phyloP scores from a whole-genome alignment of 2,888 invertebrate species.

The Tiphia femorata region DNA sequence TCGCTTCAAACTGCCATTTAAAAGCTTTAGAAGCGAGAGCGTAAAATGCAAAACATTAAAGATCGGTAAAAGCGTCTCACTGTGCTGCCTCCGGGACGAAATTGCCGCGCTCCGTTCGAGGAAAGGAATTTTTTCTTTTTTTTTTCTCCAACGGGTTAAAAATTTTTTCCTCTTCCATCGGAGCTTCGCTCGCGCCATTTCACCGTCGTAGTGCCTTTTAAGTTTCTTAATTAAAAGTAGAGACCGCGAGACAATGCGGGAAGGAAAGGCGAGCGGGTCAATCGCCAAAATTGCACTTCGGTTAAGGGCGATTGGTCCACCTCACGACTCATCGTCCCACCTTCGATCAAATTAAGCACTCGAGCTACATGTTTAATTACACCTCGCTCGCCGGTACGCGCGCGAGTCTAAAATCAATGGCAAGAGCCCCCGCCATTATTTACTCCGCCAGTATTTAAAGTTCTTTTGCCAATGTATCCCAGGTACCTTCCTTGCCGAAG shows the following conservation, averaged over 20 bases:
- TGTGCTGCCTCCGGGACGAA: no score
- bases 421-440: no score
- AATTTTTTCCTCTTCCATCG: neutral
- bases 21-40: no score
- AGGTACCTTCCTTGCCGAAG: no score
- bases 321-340: constrained; percentile 7
- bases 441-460: no score
- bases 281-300: constrained; percentile 24
- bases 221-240: constrained; percentile 30
- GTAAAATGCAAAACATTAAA: no score
- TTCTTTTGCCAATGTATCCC: no score
- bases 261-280: neutral
- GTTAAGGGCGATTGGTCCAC: constrained; percentile 18
- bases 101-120: no score
- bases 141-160: neutral
- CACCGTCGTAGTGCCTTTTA: constrained; percentile 1
- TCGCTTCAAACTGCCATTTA: no score
- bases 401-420: no score
- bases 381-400: constrained; percentile 10
- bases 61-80: no score
- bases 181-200: constrained; percentile 1
- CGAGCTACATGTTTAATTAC: constrained; percentile 36
- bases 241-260: constrained; percentile 21
- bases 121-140: neutral
- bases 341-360: constrained; percentile 37